Evolutionary conservation across 2,797 vertebrate species (phyloP), one percentile per base, ranked within the genome.

Genomic region (Capromys pilorides): DNA sequence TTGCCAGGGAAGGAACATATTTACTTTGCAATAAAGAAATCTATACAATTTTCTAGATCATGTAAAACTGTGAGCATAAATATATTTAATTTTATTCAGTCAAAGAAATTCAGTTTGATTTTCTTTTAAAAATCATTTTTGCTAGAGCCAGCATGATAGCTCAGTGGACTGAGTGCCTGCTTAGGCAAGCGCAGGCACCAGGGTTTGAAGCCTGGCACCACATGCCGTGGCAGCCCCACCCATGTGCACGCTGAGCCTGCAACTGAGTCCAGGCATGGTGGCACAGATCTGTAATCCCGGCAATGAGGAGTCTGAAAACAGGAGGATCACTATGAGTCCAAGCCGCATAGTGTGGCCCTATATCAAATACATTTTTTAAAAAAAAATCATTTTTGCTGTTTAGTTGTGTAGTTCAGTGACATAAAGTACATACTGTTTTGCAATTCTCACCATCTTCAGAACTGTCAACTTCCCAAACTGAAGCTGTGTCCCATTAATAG

Each of bases 21-120:
- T 90, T 91, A 31, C 67, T 91, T 86, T 94, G 69, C 78, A 64
- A 61, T 82, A 77, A 84, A 82, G 66, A 36, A 90, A 61, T 54
- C 12, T 91, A 12, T 86, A 89, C 31, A 86, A 5, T 66, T n/a
- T 14, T 45, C 62, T 82, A 18, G 41, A 69, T n/a, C 36, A 69
- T 79, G 69, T 45, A 79, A 61, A 88, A 94, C 39, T 62, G 10
- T 82, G 69, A 85, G 62, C 24, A 78, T 66, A 94, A 71, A 67
- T 79, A 57, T 69, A 39, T 87, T 5, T 28, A 28, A 75, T 88
- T 80, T 89, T 66, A 69, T 83, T 64, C 13, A 83, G 4, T 87
- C 86, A 26, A 14, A 77, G 73, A 86, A 85, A n/a, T 88, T 86
- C 39, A 71, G 0, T 86, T 59, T 82, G 45, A 81, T 51, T 39